These are phyloP conservation scores for Cryptotis parvus DNA, from an alignment of 2,113 vertebrate species.

Conservation along the genomic window DNA sequence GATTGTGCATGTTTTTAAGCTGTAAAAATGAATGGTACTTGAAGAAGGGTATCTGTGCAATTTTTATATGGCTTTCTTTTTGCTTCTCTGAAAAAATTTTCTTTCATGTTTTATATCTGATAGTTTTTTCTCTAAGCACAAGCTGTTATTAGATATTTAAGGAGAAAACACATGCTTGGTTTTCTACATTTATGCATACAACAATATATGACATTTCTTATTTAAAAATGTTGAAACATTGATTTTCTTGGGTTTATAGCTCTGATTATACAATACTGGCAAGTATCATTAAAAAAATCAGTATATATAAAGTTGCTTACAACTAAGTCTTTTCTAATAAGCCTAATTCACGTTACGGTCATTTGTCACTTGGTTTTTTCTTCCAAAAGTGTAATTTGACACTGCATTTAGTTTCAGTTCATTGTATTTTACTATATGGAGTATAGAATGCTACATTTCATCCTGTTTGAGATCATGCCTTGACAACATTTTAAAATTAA, in stretches of 20 bases:
- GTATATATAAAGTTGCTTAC: background rate
- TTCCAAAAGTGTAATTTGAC: background rate
- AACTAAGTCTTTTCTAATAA: background rate
- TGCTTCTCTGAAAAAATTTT: background rate
- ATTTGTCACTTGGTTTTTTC: background rate
- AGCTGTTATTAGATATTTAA: background rate
- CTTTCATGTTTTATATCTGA: background rate
- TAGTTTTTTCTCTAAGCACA: background rate
- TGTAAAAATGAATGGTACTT: background rate
- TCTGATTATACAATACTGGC: background rate
- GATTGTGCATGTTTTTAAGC: background rate
- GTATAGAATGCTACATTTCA: background rate
- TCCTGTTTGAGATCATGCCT: background rate
- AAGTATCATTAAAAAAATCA: constrained; percentile 41
- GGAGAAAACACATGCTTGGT: background rate
- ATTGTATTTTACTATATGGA: background rate
- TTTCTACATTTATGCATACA: constrained; percentile 15
- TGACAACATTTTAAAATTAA: background rate
- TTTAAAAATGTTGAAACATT: constrained; percentile 23
- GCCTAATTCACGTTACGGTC: background rate
- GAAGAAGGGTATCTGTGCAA: background rate
- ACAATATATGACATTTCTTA: background rate
- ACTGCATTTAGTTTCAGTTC: background rate
- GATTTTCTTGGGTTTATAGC: constrained; percentile 31
- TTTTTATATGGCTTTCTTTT: background rate